Conservation (phyloP, 2,888 invertebrate genomes). For the Cataglyphis livida region DNA sequence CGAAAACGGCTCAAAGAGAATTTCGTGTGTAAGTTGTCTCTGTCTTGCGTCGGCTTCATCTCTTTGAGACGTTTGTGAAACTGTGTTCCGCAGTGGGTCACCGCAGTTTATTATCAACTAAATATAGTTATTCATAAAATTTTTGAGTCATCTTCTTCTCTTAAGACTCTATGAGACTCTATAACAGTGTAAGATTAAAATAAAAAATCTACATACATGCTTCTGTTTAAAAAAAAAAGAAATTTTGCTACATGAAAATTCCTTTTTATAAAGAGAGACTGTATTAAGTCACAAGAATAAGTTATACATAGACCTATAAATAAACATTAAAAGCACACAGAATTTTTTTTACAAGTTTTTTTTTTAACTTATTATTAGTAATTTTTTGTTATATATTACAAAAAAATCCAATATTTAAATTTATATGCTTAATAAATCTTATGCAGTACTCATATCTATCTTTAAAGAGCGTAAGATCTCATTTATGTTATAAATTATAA, state of each 20-base stretch:
- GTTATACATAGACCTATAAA: background rate
- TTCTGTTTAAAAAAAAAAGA: background rate
- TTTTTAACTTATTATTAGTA: background rate
- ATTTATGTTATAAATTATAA: background rate
- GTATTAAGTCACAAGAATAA: background rate
- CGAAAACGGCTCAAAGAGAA: constrained; percentile 41
- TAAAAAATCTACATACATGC: background rate
- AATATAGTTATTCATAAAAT: background rate
- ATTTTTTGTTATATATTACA: background rate
- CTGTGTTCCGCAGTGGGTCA: constrained; percentile 16
- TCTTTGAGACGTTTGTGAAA: constrained; percentile 14
- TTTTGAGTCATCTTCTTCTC: background rate
- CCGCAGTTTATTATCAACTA: constrained; percentile 17
- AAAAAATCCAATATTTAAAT: background rate
- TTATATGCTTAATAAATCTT: background rate
- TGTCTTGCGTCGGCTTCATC: background rate
- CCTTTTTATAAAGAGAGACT: background rate
- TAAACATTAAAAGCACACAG: background rate
- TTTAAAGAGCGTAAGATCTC: background rate
- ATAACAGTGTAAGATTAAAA: background rate
- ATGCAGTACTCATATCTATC: no score
- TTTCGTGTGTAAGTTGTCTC: constrained; percentile 36
- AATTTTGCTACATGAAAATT: background rate
- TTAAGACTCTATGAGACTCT: background rate
- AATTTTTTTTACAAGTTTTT: background rate